Percentiles rank a stretch among this genome's conserved stretches.
Evolutionary conservation across 37 sponge, comb jelly and placozoan species (phyloP).

Genomic region (Cliona cf. orientalis): DNA sequence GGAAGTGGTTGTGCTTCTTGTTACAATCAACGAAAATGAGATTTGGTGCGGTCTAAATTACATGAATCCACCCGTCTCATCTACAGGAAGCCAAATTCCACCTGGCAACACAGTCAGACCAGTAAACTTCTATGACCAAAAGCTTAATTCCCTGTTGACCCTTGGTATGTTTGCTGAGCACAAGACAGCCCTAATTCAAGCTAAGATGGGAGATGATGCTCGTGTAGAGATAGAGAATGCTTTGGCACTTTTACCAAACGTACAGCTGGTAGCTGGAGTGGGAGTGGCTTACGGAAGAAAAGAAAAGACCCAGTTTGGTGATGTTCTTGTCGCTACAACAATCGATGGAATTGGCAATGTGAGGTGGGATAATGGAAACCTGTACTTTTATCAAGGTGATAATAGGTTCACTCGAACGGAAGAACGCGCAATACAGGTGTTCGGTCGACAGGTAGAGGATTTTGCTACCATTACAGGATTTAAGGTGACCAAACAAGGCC

Average conservation of each 20-base stretch:
- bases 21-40: slow-evolving; percentile 26
- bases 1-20: no score
- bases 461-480: neutral
- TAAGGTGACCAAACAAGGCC: neutral
- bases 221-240: slow-evolving; percentile 14
- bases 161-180: slow-evolving; percentile 24
- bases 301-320: slow-evolving; percentile 9
- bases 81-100: neutral
- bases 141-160: neutral
- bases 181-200: slow-evolving; percentile 17
- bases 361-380: neutral
- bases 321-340: slow-evolving; percentile 22
- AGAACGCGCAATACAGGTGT: neutral
- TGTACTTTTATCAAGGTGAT: neutral
- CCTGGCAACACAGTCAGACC: neutral
- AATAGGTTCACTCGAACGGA: neutral
- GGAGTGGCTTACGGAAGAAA: slow-evolving; percentile 2
- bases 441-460: neutral
- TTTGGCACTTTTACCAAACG: slow-evolving; percentile 3
- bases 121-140: neutral
- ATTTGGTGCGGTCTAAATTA: slow-evolving; percentile 1
- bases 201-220: slow-evolving; percentile 9
- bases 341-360: neutral
- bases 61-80: neutral
- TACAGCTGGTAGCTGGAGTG: neutral